Conservation (phyloP, 2,113 vertebrate genomes). For the Hydrochoerus hydrochaeris region DNA sequence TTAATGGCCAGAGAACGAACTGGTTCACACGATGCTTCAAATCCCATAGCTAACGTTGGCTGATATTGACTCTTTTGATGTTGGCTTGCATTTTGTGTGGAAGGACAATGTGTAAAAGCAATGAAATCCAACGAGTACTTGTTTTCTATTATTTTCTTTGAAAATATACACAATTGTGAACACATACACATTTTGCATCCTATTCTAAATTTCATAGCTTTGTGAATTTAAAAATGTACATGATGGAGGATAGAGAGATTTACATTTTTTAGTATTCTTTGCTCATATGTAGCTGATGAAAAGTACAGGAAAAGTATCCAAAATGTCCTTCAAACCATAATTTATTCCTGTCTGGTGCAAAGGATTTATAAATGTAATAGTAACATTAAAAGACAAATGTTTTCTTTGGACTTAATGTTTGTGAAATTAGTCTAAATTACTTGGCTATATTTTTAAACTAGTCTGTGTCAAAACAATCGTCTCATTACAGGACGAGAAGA, state of each 20-base stretch:
- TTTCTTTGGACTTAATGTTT: conserved; percentile 3
- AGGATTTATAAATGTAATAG: background rate
- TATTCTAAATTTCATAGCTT: background rate
- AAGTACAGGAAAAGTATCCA: background rate
- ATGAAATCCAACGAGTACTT: background rate
- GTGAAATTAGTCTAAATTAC: background rate
- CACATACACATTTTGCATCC: background rate
- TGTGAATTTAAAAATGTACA: background rate
- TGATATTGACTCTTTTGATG: background rate
- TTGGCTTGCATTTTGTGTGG: background rate
- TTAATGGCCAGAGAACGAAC: conserved; percentile 8
- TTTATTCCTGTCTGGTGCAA: background rate
- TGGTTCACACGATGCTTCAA: background rate
- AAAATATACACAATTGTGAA: background rate
- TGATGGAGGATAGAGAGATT: background rate
- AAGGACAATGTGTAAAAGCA: background rate
- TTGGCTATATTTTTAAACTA: background rate
- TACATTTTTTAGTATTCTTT: background rate
- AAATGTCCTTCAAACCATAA: background rate
- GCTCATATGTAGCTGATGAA: background rate
- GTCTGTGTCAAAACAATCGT: background rate
- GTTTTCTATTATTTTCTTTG: conserved; percentile 28
- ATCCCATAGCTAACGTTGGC: background rate
- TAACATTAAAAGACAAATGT: background rate
- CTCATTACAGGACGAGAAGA: background rate